phyloP scores from a whole-genome alignment of 2,888 invertebrate species.

The Ommatoiulus sabulosus region DNA sequence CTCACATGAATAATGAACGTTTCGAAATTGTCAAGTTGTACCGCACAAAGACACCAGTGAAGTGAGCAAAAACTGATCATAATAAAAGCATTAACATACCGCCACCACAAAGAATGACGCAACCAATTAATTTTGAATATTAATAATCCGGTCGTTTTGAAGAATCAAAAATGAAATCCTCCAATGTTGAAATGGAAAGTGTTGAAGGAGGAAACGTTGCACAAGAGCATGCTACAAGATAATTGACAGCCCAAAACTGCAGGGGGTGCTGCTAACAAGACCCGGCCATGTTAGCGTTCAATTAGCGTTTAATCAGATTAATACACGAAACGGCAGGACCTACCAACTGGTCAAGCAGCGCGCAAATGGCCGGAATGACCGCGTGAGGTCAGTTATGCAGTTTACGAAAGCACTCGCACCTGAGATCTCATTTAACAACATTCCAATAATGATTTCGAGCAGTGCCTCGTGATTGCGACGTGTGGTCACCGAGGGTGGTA shows the following conservation, averaged over 20 bases:
- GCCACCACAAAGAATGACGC: no score
- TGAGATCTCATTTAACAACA: background rate
- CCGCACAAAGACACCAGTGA: background rate
- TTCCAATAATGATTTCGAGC: constrained; percentile 7
- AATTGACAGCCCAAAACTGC: background rate
- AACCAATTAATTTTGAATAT: no score
- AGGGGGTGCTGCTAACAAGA: constrained; percentile 24
- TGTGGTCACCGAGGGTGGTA: constrained; percentile 24
- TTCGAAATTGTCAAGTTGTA: background rate
- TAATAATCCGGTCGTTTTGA: no score
- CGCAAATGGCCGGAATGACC: background rate
- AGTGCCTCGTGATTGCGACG: background rate
- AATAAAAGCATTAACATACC: no score
- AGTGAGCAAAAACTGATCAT: background rate
- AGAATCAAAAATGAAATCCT: background rate
- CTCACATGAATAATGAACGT: background rate
- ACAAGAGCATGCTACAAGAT: background rate
- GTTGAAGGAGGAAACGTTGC: background rate
- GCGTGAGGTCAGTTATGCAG: background rate
- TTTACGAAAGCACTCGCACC: background rate
- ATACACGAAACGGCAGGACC: background rate
- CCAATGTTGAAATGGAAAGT: background rate
- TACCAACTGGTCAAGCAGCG: constrained; percentile 20
- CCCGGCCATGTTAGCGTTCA: constrained; percentile 30
- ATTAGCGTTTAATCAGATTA: constrained; percentile 43